phyloP scores from a whole-genome alignment of 2,113 vertebrate genomes.

The Cheirogaleus medius region DNA sequence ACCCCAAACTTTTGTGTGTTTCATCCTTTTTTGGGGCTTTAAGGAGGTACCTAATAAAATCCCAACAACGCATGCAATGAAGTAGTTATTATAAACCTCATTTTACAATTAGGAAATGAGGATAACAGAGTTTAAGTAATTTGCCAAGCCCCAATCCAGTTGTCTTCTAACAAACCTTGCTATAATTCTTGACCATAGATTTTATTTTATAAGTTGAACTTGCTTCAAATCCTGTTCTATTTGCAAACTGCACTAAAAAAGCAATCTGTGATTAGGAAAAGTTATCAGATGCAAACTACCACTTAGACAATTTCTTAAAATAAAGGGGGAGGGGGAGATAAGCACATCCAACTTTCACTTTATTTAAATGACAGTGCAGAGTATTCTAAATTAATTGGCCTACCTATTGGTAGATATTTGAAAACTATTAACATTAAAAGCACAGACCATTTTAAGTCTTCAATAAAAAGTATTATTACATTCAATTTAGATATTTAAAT shows the following conservation, averaged over 20 bases:
- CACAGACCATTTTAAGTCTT: constrained; percentile 45
- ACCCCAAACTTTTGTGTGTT: background rate
- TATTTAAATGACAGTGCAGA: background rate
- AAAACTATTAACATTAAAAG: constrained; percentile 63
- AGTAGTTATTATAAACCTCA: background rate
- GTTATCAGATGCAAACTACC: background rate
- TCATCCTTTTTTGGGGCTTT: background rate
- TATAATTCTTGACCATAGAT: background rate
- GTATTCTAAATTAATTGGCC: background rate
- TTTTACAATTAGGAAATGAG: background rate
- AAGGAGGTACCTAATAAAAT: background rate
- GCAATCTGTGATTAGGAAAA: background rate
- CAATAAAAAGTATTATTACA: constrained; percentile 56
- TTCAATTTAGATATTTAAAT: constrained; percentile 62
- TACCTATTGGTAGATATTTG: constrained; percentile 48
- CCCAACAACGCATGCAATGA: background rate
- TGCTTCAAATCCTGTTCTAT: background rate
- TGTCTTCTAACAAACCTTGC: background rate
- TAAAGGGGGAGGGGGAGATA: background rate
- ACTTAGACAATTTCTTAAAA: background rate
- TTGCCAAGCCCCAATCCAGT: background rate
- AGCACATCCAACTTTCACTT: background rate
- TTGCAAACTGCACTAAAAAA: background rate
- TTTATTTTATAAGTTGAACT: background rate
- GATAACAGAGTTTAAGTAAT: background rate